Evolutionary conservation across 1,140 invertebrate species (phyloP).

Genomic region (Drosophila insularis): DNA sequence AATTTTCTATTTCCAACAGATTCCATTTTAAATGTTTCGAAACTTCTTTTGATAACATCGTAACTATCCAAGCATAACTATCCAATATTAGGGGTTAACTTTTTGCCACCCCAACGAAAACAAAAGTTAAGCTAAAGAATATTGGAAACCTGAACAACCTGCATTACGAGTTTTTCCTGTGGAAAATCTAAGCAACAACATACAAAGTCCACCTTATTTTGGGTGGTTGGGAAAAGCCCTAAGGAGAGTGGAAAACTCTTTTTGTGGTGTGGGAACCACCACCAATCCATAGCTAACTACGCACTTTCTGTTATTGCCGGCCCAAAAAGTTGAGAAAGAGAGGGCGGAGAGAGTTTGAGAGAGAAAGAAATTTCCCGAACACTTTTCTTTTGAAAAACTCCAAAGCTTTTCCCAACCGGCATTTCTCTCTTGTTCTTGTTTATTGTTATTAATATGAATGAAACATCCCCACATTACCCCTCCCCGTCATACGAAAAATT

Average conservation of each 20-base stretch:
- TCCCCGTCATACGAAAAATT: constrained; percentile 30
- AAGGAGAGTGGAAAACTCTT: constrained; percentile 11
- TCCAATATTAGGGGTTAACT: background rate
- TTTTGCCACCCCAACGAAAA: background rate
- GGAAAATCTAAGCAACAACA: background rate
- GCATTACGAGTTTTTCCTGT: constrained; percentile 8
- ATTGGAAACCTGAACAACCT: constrained; percentile 12
- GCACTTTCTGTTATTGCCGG: constrained; percentile 70
- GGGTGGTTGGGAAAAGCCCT: constrained; percentile 57
- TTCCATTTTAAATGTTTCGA: no score
- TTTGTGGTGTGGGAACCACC: constrained; percentile 42
- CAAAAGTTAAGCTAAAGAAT: no score
- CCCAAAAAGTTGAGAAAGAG: constrained; percentile 22
- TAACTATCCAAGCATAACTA: background rate
- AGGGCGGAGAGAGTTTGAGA: background rate
- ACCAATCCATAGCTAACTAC: constrained; percentile 31
- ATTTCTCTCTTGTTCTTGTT: constrained; percentile 36
- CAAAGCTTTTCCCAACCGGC: constrained; percentile 59
- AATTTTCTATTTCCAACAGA: no score
- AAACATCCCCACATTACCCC: constrained; percentile 23
- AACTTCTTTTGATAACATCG: no score
- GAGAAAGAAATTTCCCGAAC: constrained; percentile 50
- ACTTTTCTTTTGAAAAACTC: constrained; percentile 24
- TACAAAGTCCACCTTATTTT: background rate
- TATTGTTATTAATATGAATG: constrained; percentile 26